phyloP scores from a whole-genome alignment of 2,888 invertebrate species.

The Furcula furcula region DNA sequence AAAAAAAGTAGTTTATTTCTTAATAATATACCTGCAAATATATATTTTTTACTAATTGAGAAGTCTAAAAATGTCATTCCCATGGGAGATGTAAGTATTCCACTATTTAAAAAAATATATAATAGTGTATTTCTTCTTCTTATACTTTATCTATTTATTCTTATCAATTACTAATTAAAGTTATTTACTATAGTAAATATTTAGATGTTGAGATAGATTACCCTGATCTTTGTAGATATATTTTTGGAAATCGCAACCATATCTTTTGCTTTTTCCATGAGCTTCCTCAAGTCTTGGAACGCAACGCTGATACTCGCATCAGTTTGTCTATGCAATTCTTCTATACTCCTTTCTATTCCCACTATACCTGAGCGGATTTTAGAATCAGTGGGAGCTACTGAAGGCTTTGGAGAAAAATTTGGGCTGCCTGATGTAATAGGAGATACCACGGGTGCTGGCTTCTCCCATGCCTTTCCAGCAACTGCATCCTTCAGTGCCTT shows the following conservation, averaged over 20 bases:
- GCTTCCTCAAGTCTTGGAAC: conserved; percentile 96
- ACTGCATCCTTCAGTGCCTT: conserved; percentile 84
- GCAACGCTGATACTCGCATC: conserved; percentile 96
- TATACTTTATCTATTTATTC: too few species aligned
- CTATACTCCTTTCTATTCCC: conserved; percentile 96
- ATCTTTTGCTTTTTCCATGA: conserved; percentile 98
- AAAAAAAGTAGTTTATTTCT: too few species aligned
- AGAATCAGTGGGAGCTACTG: conserved; percentile 68
- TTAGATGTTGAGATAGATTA: conserved; percentile 45
- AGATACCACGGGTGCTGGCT: conserved; percentile 42
- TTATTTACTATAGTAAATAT: too few species aligned
- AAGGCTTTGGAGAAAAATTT: conserved; percentile 41
- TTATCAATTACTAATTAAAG: too few species aligned
- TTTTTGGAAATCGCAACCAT: conserved; percentile 97
- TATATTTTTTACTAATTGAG: too few species aligned
- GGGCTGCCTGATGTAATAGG: conserved; percentile 35
- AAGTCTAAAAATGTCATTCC: too few species aligned
- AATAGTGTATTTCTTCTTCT: too few species aligned
- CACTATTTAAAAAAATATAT: too few species aligned
- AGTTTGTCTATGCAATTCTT: conserved; percentile 94
- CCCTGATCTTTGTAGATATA: conserved; percentile 95
- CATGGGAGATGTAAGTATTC: too few species aligned
- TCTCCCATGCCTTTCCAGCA: conserved; percentile 85
- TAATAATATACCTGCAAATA: too few species aligned
- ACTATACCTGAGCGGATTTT: conserved; percentile 94